These are phyloP conservation scores for Holotrichia oblita DNA, from an alignment of 1,140 invertebrate species.

Conservation along the genomic window DNA sequence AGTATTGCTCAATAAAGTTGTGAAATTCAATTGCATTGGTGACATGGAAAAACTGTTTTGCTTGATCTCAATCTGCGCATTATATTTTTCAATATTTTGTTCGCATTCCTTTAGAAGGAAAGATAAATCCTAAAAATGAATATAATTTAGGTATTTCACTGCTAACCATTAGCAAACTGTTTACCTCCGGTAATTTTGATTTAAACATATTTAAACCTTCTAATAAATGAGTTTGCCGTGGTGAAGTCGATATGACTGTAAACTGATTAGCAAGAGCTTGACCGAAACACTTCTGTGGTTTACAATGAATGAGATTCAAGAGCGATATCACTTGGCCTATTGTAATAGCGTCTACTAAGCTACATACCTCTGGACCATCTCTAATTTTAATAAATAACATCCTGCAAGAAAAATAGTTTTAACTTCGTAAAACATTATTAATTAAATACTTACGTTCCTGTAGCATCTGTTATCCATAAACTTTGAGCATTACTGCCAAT, in stretches of 20 bases:
- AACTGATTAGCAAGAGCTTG: constrained; percentile 53
- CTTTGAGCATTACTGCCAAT: constrained; percentile 58
- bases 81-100: constrained; percentile 45
- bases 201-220: constrained; percentile 49
- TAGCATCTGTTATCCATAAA: constrained; percentile 59
- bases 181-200: constrained; percentile 48
- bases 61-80: constrained; percentile 38
- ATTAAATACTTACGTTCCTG: constrained; percentile 56
- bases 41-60: constrained; percentile 30
- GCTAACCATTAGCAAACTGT: constrained; percentile 10
- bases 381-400: constrained; percentile 71
- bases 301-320: constrained; percentile 65
- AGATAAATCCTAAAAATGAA: constrained; percentile 48
- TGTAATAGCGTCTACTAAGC: constrained; percentile 68
- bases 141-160: no score
- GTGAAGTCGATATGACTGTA: constrained; percentile 51
- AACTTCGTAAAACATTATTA: constrained; percentile 53
- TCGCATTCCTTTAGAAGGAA: constrained; percentile 48
- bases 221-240: constrained; percentile 51
- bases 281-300: constrained; percentile 44
- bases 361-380: constrained; percentile 68
- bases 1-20: constrained; percentile 40
- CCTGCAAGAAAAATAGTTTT: constrained; percentile 52
- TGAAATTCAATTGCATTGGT: constrained; percentile 13
- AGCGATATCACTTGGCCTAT: constrained; percentile 67